A percentile compares a stretch with the other conserved stretches of the same genome.
These are phyloP conservation scores for Neoitamus cyanurus DNA, from an alignment of 2,888 invertebrate genomes.

Conservation along the genomic window DNA sequence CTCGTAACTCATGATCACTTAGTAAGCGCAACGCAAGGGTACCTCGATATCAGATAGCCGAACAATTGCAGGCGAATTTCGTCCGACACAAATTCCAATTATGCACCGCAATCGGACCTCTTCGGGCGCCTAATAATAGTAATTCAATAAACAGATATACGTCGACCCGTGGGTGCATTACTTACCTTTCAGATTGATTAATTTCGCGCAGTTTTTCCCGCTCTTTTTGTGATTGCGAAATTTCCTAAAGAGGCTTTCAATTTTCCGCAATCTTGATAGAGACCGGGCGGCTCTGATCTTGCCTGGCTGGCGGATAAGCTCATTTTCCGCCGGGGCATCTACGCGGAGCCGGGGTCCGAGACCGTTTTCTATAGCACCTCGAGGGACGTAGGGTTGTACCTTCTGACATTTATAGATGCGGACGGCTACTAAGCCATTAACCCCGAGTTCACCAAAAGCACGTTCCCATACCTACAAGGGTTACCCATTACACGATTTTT, in stretches of 20 bases:
- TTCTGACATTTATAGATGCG: conserved; percentile 25
- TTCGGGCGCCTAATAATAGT: conserved; percentile 39
- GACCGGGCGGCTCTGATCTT: neutral
- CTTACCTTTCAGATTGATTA: conserved; percentile 40
- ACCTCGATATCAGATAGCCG: neutral
- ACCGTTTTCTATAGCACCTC: neutral
- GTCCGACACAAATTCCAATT: conserved; percentile 37
- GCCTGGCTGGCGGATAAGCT: neutral
- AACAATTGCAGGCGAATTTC: conserved; percentile 25
- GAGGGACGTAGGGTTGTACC: conserved; percentile 4
- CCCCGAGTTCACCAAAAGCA: neutral
- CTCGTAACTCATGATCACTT: conserved; percentile 15
- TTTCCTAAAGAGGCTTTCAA: conserved; percentile 39
- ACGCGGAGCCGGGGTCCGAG: neutral
- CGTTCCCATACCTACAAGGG: neutral
- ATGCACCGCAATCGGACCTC: conserved; percentile 6
- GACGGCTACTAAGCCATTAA: neutral
- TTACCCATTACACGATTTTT: neutral
- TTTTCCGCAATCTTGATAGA: conserved; percentile 31
- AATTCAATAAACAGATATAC: conserved; percentile 46
- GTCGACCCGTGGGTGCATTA: conserved; percentile 28
- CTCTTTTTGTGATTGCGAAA: conserved; percentile 19
- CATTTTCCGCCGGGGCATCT: neutral
- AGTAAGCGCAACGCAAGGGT: neutral
- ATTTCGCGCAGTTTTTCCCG: conserved; percentile 25